These are phyloP conservation scores for Agrotis puta DNA, from an alignment of 2,888 invertebrate species.

Conservation along the genomic window DNA sequence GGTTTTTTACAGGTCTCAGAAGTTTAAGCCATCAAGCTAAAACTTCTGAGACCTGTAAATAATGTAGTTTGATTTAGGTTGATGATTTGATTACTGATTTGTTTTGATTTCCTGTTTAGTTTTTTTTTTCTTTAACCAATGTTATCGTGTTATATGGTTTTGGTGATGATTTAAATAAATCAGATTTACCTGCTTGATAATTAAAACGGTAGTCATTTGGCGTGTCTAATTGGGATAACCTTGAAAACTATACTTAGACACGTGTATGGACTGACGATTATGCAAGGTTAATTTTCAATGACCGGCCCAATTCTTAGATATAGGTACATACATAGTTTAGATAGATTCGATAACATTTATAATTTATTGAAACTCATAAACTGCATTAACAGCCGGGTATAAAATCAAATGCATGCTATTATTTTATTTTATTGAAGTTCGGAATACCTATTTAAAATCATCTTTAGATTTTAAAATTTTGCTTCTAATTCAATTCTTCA, in stretches of 20 bases:
- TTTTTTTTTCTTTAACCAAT: conserved; percentile 7
- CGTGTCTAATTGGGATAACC: conserved; percentile 20
- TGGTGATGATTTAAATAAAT: conserved; percentile 1
- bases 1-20: too few species aligned
- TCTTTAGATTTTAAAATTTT: too few species aligned
- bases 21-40: too few species aligned
- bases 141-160: not conserved
- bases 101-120: conserved; percentile 3
- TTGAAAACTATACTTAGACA: conserved; percentile 30
- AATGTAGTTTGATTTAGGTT: conserved; percentile 12
- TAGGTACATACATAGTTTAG: too few species aligned
- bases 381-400: too few species aligned
- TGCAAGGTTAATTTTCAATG: not conserved
- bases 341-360: too few species aligned
- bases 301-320: too few species aligned
- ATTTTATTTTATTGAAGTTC: too few species aligned
- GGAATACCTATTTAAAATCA: too few species aligned
- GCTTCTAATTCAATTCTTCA: conserved; percentile 20
- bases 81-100: not conserved
- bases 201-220: conserved; percentile 12
- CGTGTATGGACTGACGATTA: conserved; percentile 28
- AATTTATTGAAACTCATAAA: too few species aligned
- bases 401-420: too few species aligned
- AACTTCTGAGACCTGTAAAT: not conserved
- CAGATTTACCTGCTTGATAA: conserved; percentile 12